phyloP scores from a whole-genome alignment of 2,113 vertebrate species.

The Sinocyclocheilus grahami region DNA sequence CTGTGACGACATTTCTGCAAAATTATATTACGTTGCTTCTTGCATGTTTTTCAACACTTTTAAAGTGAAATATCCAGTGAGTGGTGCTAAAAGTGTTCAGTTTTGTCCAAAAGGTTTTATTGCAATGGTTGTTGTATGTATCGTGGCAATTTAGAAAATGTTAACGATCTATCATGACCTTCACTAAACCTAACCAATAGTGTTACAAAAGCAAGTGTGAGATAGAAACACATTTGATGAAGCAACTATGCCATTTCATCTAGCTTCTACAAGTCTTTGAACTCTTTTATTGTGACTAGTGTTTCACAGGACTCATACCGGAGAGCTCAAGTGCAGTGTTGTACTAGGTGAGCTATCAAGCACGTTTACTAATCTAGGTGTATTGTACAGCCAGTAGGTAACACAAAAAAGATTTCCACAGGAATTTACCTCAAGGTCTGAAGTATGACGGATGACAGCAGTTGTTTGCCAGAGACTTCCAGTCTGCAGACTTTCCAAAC shows the following conservation, averaged over 20 bases:
- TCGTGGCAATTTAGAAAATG: neutral
- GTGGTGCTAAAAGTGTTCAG: neutral
- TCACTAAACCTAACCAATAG: neutral
- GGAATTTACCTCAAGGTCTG: conserved; percentile 24
- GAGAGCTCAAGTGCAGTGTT: neutral
- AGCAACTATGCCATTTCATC: neutral
- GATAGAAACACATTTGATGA: neutral
- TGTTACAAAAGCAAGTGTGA: neutral
- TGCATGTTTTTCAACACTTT: neutral
- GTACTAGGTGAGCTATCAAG: neutral
- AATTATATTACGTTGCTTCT: neutral
- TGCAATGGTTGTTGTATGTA: too few relatives aligned
- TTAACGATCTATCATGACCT: neutral
- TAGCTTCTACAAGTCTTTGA: neutral
- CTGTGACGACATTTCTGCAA: neutral
- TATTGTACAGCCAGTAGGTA: neutral
- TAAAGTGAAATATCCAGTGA: neutral
- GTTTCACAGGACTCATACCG: neutral
- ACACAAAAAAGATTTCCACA: conserved; percentile 8
- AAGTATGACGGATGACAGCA: conserved; percentile 26
- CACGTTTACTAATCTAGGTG: neutral
- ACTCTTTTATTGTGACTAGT: neutral
- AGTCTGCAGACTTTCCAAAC: conserved; percentile 25
- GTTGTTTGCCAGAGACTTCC: conserved; percentile 2
- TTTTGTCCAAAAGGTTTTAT: neutral